Conservation (phyloP, 2,888 invertebrate genomes). For the Melitaea athalia region DNA sequence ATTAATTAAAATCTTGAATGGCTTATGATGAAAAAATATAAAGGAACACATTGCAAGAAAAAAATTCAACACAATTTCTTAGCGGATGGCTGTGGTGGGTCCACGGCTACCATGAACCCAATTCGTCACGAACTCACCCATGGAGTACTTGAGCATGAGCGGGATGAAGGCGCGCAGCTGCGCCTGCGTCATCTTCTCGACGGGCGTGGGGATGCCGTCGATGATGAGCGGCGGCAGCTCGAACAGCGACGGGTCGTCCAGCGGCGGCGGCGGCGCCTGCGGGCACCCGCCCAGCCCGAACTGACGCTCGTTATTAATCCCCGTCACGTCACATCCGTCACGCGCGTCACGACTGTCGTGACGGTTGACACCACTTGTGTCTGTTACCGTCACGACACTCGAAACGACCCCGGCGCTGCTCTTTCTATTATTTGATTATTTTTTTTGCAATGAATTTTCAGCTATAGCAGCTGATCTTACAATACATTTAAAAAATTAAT, state of each 20-base stretch:
- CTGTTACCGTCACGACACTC: too few relatives aligned
- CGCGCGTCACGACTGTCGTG: neutral
- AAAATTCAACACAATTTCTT: too few relatives aligned
- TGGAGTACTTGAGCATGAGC: constrained; percentile 98
- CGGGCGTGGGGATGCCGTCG: constrained; percentile 98
- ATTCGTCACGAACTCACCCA: constrained; percentile 79
- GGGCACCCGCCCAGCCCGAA: constrained; percentile 76
- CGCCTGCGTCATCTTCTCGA: constrained; percentile 99
- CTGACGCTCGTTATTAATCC: constrained; percentile 71
- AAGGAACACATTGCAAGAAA: too few relatives aligned
- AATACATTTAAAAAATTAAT: too few relatives aligned
- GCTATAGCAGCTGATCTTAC: too few relatives aligned
- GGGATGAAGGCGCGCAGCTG: constrained; percentile 98
- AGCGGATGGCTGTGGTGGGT: too few relatives aligned
- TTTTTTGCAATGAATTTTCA: too few relatives aligned
- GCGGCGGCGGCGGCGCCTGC: constrained; percentile 79
- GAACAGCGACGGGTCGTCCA: constrained; percentile 96
- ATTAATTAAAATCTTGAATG: too few relatives aligned
- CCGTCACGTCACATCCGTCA: constrained; percentile 3
- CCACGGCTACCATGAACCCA: neutral
- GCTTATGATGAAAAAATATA: too few relatives aligned
- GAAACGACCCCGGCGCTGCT: too few relatives aligned
- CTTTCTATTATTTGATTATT: too few relatives aligned
- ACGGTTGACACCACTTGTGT: too few relatives aligned
- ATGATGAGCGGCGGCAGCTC: constrained; percentile 98